Base-by-base conservation (phyloP, 2,113 vertebrate species). In the Steatornis caripensis region DNA sequence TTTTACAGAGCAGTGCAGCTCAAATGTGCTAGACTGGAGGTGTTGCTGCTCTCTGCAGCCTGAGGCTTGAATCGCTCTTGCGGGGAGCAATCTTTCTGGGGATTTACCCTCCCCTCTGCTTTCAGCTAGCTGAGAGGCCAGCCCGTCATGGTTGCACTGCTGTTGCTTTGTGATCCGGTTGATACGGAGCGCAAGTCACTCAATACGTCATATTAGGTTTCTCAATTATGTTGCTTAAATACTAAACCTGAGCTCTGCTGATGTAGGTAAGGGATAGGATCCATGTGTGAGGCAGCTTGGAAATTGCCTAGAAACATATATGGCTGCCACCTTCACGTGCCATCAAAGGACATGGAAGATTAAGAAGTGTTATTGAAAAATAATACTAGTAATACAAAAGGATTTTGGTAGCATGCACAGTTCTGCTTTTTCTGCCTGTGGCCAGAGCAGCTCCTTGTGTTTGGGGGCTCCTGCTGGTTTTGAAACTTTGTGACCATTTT, bases 241-340 rank as follows among this genome's bases (percentile, higher is more conserved):
- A 89, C 80, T 96, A 80, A 96, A 95, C 95, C 57, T 83, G 87
- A 96, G 84, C 89, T 96, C 48, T 95, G 64, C 62, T 62, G 75
- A 3, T 53, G 43, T 26, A 72, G 53, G 80, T 92, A 76, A 85
- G 54, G 66, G 53, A 84, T 93, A 89, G n/a, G 64, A 89, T 75
- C 57, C 26, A 12, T 9, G 1, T 58, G 26, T 48, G 55, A 94
- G 64, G 39, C 60, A 84, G 72, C 55, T 84, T 92, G 65, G 80
- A 90, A 90, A 24, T 64, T 75, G 48, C 72, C 16, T 43, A 34
- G 83, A 49, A 37, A 49, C 26, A 8, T 19, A 11, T 6, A 8
- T 75, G 39, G 26, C 27, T 90, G 39, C 64, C 13, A 49, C 32
- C 24, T 53, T 86, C 5, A 2, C 15, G 26, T 4, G 8, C 26